Base-by-base conservation (phyloP, 2,797 vertebrate genomes). In the Tragelaphus eurycerus region DNA sequence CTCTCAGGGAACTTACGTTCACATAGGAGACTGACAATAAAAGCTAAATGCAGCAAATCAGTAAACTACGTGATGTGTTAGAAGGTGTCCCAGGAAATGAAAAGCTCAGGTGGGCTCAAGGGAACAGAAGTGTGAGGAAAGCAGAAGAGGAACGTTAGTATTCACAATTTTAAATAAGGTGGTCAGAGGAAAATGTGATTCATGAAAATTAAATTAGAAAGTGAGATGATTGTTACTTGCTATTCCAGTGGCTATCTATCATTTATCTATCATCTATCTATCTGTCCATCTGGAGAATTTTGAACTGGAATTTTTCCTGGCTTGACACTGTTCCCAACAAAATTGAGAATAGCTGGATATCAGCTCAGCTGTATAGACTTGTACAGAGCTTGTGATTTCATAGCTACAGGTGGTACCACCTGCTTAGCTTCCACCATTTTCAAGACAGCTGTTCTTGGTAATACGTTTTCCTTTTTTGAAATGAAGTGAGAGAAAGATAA, bases 401-500 rank as follows among this genome's bases (percentile, higher is more conserved):
- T 29, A 92, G 82, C 62, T 82, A 95, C 95, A 95, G 96, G 93
- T 97, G 95, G 82, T 38, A 31, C 85, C 88, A 82, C 86, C 78
- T 97, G 97, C 74, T 85, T 54, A 55, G 38, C 93, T 71, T 59
- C 74, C 54, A 43, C 64, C 38, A 17, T 90, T 96, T 97, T 81
- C 43, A 57, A 83, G 88, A 86, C 85, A 97, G 88, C 90, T 95
- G 79, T 92, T 96, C 86, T 71, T 74, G 90, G 86, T 52, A 78
- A 94, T 87, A 31, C 62, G 71, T 38, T 96, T 93, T 89, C 83
- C 16, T 93, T 62, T 96, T 96, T 11, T 78, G 82, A 97, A 91
- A 91, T 54, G 48, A 87, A 54, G 50, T 86, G 93, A 91, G 60
- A 95, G 62, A 94, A 97, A 97, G 78, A 59, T 96, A 97, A 96